Evolutionary conservation across 2,797 vertebrate species (phyloP), one percentile per base, ranked within the genome.

Genomic region (Syngnathus rostellatus): DNA sequence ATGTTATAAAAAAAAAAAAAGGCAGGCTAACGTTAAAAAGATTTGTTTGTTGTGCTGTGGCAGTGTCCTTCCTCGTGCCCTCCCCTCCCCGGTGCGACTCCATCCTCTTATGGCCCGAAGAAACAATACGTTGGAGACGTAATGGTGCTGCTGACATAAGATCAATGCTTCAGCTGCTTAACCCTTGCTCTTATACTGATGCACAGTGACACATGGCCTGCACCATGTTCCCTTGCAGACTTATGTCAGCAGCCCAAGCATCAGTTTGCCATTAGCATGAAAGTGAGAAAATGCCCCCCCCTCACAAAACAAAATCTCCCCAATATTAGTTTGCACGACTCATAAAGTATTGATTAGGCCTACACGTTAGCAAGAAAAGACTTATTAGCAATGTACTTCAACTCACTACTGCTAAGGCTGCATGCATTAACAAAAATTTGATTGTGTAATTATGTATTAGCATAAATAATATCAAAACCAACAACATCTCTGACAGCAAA

Each of bases 61-160:
- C 72, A 54, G 72, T 80, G 78, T 83, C 83, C 82, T 86, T 83
- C 75, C 77, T 77, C 64, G 54, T 68, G 67, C 73, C 68, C 75
- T 67, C 62, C 16, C 41, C 19, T 58, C 48, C 62, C 69, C 66
- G 62, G 38, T 43, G 40, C 43, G 60, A 43, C n/a, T 63, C 72
- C 68, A 69, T 67, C 75, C 68, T 66, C 73, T 62, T 72, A 68
- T 68, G 64, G 69, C 81, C 82, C 67, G 46, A 68, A 80, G 86
- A 71, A 81, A 81, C 89, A 84, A 88, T 89, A 87, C 82, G 78
- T 89, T 75, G 80, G 64, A 38, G 78, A 67, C 77, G 83, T 83
- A 90, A 91, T 88, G 87, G 84, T 73, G 79, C 86, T 67, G 79
- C 61, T 77, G 90, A 91, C 90, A 90, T 82, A 80, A 86, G 86